Base-by-base conservation (phyloP, 1,140 invertebrate genomes). In the Stegodyphus mimosarum region DNA sequence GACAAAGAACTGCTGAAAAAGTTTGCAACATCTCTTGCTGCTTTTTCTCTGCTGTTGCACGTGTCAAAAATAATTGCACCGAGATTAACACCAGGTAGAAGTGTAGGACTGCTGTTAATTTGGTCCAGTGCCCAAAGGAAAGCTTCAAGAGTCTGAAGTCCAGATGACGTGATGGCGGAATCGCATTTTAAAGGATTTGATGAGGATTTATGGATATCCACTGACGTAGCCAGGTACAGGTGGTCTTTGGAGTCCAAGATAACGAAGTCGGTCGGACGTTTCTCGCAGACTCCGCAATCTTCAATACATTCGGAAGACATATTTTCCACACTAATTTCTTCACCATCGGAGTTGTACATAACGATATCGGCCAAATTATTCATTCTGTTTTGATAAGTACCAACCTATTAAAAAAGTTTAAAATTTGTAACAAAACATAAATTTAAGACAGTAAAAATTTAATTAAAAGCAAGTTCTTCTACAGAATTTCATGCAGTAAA, bases 81-180 rank as follows among this genome's bases (percentile, higher is more conserved):
- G 7, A 87, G 53, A 48, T 85, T 88, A 71, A 89, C 87, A 11
- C 88, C 87, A 7, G 88, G 88, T n/a, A 90, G 83, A 63, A 90
- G 81, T 63, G 89, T 69, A 50, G 85, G 75, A 66, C 90, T 88
- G n/a, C 86, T 86, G 86, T 92, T 92, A 15, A 92, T 88, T 78
- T 91, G 89, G 81, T 92, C 90, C 63, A 92, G 71, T 6, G 91
- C 90, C 91, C 91, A 92, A 0, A 91, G 87, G 51, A 92, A 90
- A 6, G 91, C 91, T 87, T 92, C 92, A 81, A 92, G 90, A 0
- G 89, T 88, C 81, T 90, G 90, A 88, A 92, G 49, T 51, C 86
- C 80, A 15, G 69, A 66, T 10, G 86, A 66, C 7, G 80, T 53
- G 66, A 88, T 73, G 6, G 83, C 76, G 9, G 87, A 73, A 18